Conservation (phyloP, 64 coral and sea anemone species). For the Acropora yongei region DNA sequence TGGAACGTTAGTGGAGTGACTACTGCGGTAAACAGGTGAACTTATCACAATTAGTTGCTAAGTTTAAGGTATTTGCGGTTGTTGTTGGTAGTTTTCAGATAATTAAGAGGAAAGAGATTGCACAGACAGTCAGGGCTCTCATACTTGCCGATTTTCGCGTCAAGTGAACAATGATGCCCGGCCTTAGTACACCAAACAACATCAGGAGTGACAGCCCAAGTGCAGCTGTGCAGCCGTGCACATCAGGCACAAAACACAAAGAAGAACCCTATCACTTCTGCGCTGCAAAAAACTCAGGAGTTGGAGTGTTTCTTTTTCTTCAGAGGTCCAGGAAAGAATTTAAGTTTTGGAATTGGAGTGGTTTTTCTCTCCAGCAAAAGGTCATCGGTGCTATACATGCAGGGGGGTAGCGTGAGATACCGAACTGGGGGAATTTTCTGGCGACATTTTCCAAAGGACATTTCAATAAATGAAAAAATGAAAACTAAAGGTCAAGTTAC, state of each 20-base stretch:
- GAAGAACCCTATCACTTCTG: not conserved
- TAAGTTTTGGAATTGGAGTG: not conserved
- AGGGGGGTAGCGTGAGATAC: too few relatives aligned
- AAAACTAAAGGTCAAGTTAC: too few relatives aligned
- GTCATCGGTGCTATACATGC: not conserved
- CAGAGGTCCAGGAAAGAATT: not conserved
- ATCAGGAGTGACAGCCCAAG: not conserved
- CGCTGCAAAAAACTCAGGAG: not conserved
- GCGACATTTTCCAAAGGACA: too few relatives aligned
- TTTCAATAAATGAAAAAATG: too few relatives aligned
- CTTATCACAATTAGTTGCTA: too few relatives aligned
- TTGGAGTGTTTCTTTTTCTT: not conserved
- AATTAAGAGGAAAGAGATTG: not conserved
- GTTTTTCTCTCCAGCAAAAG: not conserved
- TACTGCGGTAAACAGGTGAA: too few relatives aligned
- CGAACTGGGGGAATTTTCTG: too few relatives aligned
- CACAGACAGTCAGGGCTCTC: not conserved
- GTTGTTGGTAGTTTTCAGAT: not conserved
- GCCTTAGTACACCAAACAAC: not conserved
- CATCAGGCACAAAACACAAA: slow-evolving; percentile 19
- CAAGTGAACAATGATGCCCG: not conserved
- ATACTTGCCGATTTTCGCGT: not conserved
- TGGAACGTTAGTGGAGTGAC: too few relatives aligned
- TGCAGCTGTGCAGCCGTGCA: not conserved
- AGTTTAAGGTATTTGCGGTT: too few relatives aligned